Base-by-base conservation (phyloP, 2,797 vertebrate species). In the Hylomyscus alleni region DNA sequence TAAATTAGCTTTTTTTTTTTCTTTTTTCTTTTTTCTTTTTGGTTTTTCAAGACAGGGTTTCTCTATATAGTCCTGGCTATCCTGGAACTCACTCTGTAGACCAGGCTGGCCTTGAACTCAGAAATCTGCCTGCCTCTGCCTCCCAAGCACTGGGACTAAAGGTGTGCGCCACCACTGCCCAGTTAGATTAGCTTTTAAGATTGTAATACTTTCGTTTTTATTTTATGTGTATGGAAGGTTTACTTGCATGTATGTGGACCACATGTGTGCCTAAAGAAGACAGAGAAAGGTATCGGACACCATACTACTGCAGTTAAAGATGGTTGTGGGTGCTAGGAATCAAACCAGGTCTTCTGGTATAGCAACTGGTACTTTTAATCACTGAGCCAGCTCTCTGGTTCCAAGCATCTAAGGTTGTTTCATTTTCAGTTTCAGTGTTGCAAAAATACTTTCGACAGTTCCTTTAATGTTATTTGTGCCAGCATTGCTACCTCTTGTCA, bases 401-500 rank as follows among this genome's bases (percentile, higher is more conserved):
- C 4, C 82, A 65, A 65, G 40, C 58, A 31, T 44, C 54, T 62
- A 84, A 6, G 14, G 78, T 92, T 88, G 86, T 90, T 12, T 96
- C 8, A 90, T 81, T 92, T 88, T 34, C 87, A 50, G 7, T 90
- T 95, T 69, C 40, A 58, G 1, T 90, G 56, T 84, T 96, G 62
- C 93, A 77, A 67, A 84, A 84, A 80, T 92, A 88, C 40, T 56
- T 92, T 24, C 13, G 52, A 78, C 47, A 83, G 73, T 73, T 65
- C 82, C 60, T 84, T 65, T 73, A 86, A 40, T 78, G 47, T 69
- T 82, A 10, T 90, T 76, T 62, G 65, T 13, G 29, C 60, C 37
- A 75, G 60, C 62, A 26, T 80, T 89, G n/a, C 54, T 72, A 90
- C 69, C 37, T 89, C n/a, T 91, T 62, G 4, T 72, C 69, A 80